Evolutionary conservation across 2,888 invertebrate genomes (phyloP).

Genomic region (Tetramorium bicarinatum): DNA sequence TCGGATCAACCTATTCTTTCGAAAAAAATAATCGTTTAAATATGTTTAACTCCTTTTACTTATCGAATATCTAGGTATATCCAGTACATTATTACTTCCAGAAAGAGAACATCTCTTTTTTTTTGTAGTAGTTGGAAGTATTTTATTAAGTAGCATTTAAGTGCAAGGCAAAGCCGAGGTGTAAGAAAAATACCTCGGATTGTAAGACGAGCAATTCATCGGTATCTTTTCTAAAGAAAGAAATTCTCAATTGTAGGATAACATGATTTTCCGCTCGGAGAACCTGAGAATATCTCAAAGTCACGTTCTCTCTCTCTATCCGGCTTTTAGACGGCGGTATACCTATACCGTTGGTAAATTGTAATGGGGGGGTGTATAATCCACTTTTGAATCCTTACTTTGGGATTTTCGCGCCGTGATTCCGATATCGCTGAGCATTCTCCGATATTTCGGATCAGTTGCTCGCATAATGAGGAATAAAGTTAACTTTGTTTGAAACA

Average conservation of each 20-base stretch:
- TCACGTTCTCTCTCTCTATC: conserved; percentile 4
- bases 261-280: conserved; percentile 44
- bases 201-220: neutral
- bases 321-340: neutral
- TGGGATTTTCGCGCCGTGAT: neutral
- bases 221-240: neutral
- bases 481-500: neutral
- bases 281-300: conserved; percentile 12
- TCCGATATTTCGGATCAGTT: conserved; percentile 10
- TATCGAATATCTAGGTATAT: neutral
- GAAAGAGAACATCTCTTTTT: neutral
- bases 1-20: neutral
- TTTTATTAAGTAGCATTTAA: neutral
- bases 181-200: neutral
- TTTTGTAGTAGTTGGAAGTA: neutral
- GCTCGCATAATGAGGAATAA: neutral
- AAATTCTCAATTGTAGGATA: neutral
- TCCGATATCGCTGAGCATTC: neutral
- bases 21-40: neutral
- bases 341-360: neutral
- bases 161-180: neutral
- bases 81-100: neutral
- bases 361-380: neutral
- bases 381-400: conserved; percentile 24
- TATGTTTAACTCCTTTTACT: neutral